Percentiles rank a stretch among this genome's conserved stretches.
These are phyloP conservation scores for Xiphophorus birchmanni DNA, from an alignment of 2,797 vertebrate species.

Conservation along the genomic window DNA sequence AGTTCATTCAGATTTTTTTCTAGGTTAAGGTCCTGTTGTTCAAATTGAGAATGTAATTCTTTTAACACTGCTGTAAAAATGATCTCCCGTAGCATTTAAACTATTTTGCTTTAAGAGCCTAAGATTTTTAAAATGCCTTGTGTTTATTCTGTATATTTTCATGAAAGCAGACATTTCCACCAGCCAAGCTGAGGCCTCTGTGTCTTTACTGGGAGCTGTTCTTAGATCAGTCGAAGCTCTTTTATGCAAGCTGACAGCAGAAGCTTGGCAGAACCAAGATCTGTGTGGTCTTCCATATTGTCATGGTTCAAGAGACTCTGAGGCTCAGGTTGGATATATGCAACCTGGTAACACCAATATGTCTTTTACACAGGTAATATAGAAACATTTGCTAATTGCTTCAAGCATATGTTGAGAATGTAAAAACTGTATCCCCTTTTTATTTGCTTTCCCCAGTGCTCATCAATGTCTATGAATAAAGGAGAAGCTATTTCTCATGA, in stretches of 20 bases:
- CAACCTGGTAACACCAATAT: slow-evolving; percentile 40
- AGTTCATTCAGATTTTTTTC: not conserved
- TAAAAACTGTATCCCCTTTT: not conserved
- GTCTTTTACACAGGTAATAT: slow-evolving; percentile 56
- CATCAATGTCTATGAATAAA: slow-evolving; percentile 62
- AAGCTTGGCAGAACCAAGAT: slow-evolving; percentile 71
- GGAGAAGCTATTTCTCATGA: slow-evolving; percentile 46
- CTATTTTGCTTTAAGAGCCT: not conserved
- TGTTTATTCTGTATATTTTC: slow-evolving; percentile 2
- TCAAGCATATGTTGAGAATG: slow-evolving; percentile 5
- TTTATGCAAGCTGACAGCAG: slow-evolving; percentile 65
- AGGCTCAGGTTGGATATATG: slow-evolving; percentile 50
- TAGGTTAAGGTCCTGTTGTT: not conserved
- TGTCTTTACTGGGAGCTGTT: slow-evolving; percentile 70
- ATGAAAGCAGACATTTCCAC: slow-evolving; percentile 4
- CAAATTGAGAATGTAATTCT: not conserved
- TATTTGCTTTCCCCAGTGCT: slow-evolving; percentile 45
- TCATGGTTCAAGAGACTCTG: slow-evolving; percentile 60
- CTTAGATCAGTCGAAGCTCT: slow-evolving; percentile 76
- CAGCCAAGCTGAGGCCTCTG: slow-evolving; percentile 60
- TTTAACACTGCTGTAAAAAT: not conserved
- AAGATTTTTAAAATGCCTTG: not conserved
- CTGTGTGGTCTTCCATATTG: slow-evolving; percentile 27
- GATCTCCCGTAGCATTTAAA: not conserved
- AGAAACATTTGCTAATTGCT: not conserved